Evolutionary conservation across 1,140 invertebrate species (phyloP).

Genomic region (Diprion similis): DNA sequence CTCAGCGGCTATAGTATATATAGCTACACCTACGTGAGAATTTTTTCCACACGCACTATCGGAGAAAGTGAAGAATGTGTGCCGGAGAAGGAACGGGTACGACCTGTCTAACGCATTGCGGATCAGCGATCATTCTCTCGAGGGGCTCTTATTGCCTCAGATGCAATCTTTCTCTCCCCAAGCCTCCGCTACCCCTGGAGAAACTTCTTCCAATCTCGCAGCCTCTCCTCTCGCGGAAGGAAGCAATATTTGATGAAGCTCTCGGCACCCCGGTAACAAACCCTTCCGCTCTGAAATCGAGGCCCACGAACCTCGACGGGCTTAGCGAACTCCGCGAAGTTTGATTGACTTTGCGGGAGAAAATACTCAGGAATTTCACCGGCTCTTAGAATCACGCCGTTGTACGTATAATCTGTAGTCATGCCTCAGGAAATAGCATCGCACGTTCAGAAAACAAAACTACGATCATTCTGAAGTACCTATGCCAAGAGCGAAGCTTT

Average conservation of each 20-base stretch:
- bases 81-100: no score
- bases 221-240: neutral
- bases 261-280: neutral
- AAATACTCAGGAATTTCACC: neutral
- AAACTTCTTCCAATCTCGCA: neutral
- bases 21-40: no score
- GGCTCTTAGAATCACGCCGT: neutral
- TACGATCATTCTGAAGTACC: no score
- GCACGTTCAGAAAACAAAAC: neutral
- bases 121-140: neutral
- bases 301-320: neutral
- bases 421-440: neutral
- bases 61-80: no score
- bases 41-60: no score
- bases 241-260: constrained; percentile 3
- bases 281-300: neutral
- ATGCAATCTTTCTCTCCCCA: neutral
- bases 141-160: neutral
- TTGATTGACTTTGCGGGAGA: neutral
- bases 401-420: neutral
- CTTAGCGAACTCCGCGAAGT: neutral
- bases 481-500: neutral
- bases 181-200: neutral
- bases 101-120: neutral
- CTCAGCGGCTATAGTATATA: no score